Percentiles rank a stretch among this genome's conserved stretches.
phyloP scores from a whole-genome alignment of 2,888 invertebrate genomes.

The Gisinianus flammeolus region DNA sequence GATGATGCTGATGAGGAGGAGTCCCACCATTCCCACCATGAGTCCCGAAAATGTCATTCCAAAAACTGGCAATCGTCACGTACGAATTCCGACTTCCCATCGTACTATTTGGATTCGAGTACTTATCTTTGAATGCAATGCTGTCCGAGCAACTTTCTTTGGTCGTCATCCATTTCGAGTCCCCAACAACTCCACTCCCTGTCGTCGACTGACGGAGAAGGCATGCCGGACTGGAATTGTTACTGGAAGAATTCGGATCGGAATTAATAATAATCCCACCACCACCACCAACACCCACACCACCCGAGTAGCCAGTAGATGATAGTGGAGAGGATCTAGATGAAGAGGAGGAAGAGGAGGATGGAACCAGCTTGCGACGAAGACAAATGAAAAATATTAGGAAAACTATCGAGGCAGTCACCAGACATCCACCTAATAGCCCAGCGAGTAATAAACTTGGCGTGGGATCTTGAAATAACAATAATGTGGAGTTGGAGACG shows the following conservation, averaged over 20 bases:
- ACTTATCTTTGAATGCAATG: conserved; percentile 25
- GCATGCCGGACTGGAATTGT: conserved; percentile 58
- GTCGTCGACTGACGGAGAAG: conserved; percentile 54
- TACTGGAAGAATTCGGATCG: conserved; percentile 54
- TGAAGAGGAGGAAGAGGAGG: conserved; percentile 39
- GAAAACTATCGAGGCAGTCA: conserved; percentile 57
- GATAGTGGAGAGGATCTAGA: conserved; percentile 18
- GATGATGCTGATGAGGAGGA: not conserved
- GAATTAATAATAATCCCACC: conserved; percentile 33
- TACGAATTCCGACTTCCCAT: conserved; percentile 54
- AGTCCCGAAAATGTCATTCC: conserved; percentile 57
- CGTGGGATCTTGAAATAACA: conserved; percentile 50
- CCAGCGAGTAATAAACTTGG: conserved; percentile 58
- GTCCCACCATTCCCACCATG: not conserved
- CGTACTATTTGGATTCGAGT: conserved; percentile 37
- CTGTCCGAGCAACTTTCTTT: conserved; percentile 30
- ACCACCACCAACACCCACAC: too few relatives aligned
- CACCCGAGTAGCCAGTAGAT: conserved; percentile 8
- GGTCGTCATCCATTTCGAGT: conserved; percentile 28
- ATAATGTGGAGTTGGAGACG: conserved; percentile 39
- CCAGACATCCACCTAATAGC: conserved; percentile 58
- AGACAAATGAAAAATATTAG: conserved; percentile 59
- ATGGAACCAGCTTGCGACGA: conserved; percentile 56
- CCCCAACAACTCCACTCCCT: not conserved
- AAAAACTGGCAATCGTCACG: conserved; percentile 57